phyloP scores from a whole-genome alignment of 2,888 invertebrate genomes.

The Cremastinae sp. region DNA sequence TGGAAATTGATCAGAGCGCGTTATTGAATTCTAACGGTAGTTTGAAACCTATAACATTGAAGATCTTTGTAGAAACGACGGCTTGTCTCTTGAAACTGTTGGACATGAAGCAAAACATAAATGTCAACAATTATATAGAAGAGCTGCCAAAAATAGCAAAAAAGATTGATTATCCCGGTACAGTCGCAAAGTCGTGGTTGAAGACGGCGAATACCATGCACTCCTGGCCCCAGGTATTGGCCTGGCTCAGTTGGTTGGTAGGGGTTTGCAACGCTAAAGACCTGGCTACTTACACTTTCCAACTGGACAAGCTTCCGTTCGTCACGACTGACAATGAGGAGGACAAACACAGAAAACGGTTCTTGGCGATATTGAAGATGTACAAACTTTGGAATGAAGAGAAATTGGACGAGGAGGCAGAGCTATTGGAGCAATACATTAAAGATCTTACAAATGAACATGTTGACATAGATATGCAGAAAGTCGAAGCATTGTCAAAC shows the following conservation, averaged over 20 bases:
- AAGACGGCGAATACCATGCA: conserved; percentile 83
- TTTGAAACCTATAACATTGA: conserved; percentile 74
- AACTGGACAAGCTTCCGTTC: conserved; percentile 72
- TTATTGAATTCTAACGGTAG: conserved; percentile 73
- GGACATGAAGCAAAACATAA: conserved; percentile 69
- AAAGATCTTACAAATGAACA: conserved; percentile 66
- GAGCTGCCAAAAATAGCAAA: conserved; percentile 82
- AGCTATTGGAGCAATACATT: conserved; percentile 68
- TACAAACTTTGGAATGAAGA: conserved; percentile 75
- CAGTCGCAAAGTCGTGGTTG: conserved; percentile 83
- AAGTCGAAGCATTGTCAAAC: conserved; percentile 57
- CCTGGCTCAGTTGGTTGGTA: conserved; percentile 82
- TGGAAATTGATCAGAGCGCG: conserved; percentile 60
- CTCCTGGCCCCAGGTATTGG: conserved; percentile 83
- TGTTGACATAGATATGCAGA: conserved; percentile 67
- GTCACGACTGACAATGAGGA: conserved; percentile 60
- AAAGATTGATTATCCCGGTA: conserved; percentile 82
- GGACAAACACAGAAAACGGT: conserved; percentile 57
- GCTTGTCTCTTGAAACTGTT: conserved; percentile 69
- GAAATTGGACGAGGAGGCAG: conserved; percentile 70
- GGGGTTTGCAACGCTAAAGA: conserved; percentile 80
- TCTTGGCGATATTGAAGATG: conserved; percentile 68
- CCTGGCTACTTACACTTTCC: conserved; percentile 68
- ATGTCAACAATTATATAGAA: conserved; percentile 73
- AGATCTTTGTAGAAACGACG: conserved; percentile 74